Conservation (phyloP, 2,113 vertebrate species). For the cat (Felis catus) region DNA sequence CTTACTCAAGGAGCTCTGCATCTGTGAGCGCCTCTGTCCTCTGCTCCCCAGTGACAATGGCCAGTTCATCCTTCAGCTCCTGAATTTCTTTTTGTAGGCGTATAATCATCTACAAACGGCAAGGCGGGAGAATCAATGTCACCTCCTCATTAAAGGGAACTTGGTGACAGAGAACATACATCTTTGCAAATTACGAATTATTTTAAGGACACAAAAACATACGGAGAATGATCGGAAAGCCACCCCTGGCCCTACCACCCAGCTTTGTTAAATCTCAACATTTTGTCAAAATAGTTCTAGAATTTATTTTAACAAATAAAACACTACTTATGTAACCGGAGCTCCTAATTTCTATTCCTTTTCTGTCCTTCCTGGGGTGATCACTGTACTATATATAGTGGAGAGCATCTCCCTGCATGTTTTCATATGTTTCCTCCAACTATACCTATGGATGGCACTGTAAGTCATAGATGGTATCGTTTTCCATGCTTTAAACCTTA, state of each 20-base stretch:
- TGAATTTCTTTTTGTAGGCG: slow-evolving; percentile 92
- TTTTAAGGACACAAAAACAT: neutral
- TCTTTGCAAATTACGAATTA: neutral
- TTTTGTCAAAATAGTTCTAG: slow-evolving; percentile 3
- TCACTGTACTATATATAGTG: neutral
- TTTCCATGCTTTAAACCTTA: neutral
- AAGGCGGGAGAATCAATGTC: slow-evolving; percentile 56
- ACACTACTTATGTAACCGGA: neutral
- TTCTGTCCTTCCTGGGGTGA: neutral
- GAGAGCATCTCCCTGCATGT: neutral
- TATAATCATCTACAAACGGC: slow-evolving; percentile 87
- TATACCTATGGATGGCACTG: no score
- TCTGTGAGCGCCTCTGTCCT: slow-evolving; percentile 87
- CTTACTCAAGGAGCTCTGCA: slow-evolving; percentile 91
- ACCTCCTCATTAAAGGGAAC: slow-evolving; percentile 13
- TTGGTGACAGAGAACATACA: neutral
- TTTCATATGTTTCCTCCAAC: neutral
- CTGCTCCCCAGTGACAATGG: slow-evolving; percentile 89
- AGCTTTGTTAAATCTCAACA: neutral
- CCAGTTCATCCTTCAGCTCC: slow-evolving; percentile 92
- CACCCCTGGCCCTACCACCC: neutral
- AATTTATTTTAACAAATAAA: neutral
- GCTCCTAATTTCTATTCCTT: neutral
- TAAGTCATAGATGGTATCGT: neutral
- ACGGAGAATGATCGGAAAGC: neutral